Evolutionary conservation across 2,888 invertebrate genomes (phyloP).

Genomic region (Cryptocheilus praepositus): DNA sequence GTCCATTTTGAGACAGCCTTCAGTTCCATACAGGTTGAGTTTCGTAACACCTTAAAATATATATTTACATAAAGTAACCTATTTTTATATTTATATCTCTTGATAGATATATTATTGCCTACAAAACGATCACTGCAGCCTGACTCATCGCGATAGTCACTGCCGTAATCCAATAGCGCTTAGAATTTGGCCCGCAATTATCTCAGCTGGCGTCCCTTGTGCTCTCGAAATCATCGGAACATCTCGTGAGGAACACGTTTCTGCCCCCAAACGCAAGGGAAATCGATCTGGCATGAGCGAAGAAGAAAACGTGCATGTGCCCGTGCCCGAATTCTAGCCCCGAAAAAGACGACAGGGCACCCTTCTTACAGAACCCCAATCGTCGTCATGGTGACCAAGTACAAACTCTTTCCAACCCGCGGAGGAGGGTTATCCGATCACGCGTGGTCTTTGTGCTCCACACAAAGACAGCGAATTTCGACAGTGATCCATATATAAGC

Average conservation of each 20-base stretch:
- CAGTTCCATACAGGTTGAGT: too few relatives aligned
- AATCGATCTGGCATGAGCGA: constrained; percentile 22
- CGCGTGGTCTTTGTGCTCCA: constrained; percentile 14
- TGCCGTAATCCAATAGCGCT: too few relatives aligned
- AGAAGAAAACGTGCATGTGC: neutral
- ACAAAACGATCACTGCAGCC: too few relatives aligned
- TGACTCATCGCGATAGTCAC: too few relatives aligned
- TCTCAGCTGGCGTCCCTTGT: neutral
- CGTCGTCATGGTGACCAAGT: constrained; percentile 12
- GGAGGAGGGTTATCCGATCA: constrained; percentile 4
- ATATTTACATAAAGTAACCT: too few relatives aligned
- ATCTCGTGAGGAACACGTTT: constrained; percentile 6
- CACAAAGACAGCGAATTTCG: constrained; percentile 9
- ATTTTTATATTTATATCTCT: too few relatives aligned
- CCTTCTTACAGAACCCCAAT: neutral
- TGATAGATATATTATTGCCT: too few relatives aligned
- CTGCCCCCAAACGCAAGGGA: constrained; percentile 26
- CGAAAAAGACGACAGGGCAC: neutral
- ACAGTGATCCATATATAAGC: too few relatives aligned
- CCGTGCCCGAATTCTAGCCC: neutral
- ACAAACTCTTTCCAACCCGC: constrained; percentile 19
- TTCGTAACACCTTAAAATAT: too few relatives aligned
- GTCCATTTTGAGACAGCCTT: too few relatives aligned
- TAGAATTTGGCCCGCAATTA: neutral
- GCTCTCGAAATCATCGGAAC: constrained; percentile 26